Evolutionary conservation across 2,113 vertebrate species (phyloP).

Genomic region (Apaloderma vittatum): DNA sequence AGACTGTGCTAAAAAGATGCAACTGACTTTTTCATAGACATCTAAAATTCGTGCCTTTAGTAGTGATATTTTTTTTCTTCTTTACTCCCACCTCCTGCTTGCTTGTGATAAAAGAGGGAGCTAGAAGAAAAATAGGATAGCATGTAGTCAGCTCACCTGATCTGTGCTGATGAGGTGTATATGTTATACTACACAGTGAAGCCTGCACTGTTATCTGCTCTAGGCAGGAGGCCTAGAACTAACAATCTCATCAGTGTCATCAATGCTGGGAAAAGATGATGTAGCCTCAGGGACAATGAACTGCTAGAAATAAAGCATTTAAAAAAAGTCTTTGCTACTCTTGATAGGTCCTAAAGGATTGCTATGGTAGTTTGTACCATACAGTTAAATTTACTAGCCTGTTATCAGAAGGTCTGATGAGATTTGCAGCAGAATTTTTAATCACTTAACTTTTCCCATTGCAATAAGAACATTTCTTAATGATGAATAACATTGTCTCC

Average conservation of each 20-base stretch:
- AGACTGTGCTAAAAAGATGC: constrained; percentile 9
- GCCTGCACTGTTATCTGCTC: constrained; percentile 7
- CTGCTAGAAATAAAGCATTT: background rate
- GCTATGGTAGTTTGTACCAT: background rate
- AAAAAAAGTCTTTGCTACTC: background rate
- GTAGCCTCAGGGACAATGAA: constrained; percentile 35
- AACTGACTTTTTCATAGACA: background rate
- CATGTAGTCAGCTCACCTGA: background rate
- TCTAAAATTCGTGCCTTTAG: background rate
- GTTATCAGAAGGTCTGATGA: background rate
- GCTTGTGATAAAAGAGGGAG: background rate
- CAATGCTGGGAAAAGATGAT: background rate
- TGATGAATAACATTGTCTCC: constrained; percentile 6
- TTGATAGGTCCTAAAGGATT: constrained; percentile 11
- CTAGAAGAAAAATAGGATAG: background rate
- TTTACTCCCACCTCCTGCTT: background rate
- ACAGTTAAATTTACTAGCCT: constrained; percentile 26
- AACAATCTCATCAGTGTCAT: constrained; percentile 39
- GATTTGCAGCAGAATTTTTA: constrained; percentile 31
- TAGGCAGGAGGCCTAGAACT: constrained; percentile 35
- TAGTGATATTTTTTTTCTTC: background rate
- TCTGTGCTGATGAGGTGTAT: background rate
- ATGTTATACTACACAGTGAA: background rate
- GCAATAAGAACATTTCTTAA: constrained; percentile 28
- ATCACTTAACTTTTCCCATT: constrained; percentile 40